A percentile compares a stretch with the other conserved stretches of the same genome.
Conservation (phyloP, 2,113 vertebrate genomes). For the Anthoscopus minutus region DNA sequence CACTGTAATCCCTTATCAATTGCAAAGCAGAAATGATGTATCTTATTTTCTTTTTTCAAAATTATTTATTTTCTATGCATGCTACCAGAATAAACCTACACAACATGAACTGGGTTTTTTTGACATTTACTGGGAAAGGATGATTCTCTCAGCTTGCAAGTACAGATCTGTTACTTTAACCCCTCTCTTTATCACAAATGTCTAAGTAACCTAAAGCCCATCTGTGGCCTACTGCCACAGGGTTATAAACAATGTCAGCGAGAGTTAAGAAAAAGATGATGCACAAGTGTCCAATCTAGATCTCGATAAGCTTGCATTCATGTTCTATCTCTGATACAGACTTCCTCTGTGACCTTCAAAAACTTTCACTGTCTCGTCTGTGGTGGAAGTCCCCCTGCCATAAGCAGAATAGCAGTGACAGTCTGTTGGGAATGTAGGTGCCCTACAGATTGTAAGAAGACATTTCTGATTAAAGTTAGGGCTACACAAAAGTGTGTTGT, state of each 20-base stretch:
- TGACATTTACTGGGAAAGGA: not conserved
- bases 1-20: not conserved
- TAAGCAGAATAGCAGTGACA: not conserved
- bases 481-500: not conserved
- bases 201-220: not conserved
- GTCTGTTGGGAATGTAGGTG: not conserved
- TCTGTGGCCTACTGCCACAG: not conserved
- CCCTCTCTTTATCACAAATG: not conserved
- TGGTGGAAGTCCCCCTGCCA: not conserved
- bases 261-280: not conserved
- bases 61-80: not conserved
- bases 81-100: not conserved
- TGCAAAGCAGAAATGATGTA: not conserved
- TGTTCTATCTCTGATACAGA: not conserved
- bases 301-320: not conserved
- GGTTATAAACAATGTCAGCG: not conserved
- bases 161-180: not conserved
- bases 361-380: accelerated
- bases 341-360: not conserved
- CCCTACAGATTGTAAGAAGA: not conserved
- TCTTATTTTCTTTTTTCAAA: not conserved
- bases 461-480: not conserved
- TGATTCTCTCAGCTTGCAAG: not conserved
- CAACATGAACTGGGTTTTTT: not conserved
- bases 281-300: not conserved